Evolutionary conservation across 23 tunicate genomes (phyloP).

Genomic region (Styela plicata): DNA sequence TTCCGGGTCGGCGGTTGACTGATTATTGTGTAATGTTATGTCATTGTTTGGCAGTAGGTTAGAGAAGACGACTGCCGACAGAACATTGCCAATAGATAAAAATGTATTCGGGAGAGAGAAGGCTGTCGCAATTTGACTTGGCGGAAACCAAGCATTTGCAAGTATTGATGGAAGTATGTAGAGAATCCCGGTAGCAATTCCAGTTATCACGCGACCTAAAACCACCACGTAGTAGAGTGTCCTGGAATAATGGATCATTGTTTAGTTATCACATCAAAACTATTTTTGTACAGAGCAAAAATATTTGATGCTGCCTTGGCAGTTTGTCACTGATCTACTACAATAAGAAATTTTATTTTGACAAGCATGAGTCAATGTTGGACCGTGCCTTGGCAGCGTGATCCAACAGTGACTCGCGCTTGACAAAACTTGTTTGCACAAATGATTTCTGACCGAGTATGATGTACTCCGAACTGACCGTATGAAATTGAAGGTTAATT

Average conservation of each 20-base stretch:
- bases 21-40: too few relatives aligned
- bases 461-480: too few relatives aligned
- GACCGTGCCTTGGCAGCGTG: too few relatives aligned
- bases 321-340: background rate
- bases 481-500: too few relatives aligned
- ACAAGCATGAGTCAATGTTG: too few relatives aligned
- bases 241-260: constrained; percentile 22
- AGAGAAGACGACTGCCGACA: background rate
- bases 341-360: too few relatives aligned
- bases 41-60: background rate
- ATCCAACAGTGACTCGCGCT: too few relatives aligned
- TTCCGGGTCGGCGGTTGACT: background rate
- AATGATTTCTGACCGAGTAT: too few relatives aligned
- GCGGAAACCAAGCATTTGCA: constrained; percentile 16
- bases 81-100: background rate
- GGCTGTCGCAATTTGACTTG: constrained; percentile 13
- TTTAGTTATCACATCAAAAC: background rate
- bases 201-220: constrained; percentile 7
- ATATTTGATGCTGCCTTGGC: background rate
- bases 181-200: constrained; percentile 1
- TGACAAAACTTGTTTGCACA: too few relatives aligned
- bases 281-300: background rate
- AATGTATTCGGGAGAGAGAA: background rate
- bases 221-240: background rate
- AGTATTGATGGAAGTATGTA: constrained; percentile 9